Evolutionary conservation across 2,113 vertebrate species (phyloP).

Genomic region (Catharus minimus): DNA sequence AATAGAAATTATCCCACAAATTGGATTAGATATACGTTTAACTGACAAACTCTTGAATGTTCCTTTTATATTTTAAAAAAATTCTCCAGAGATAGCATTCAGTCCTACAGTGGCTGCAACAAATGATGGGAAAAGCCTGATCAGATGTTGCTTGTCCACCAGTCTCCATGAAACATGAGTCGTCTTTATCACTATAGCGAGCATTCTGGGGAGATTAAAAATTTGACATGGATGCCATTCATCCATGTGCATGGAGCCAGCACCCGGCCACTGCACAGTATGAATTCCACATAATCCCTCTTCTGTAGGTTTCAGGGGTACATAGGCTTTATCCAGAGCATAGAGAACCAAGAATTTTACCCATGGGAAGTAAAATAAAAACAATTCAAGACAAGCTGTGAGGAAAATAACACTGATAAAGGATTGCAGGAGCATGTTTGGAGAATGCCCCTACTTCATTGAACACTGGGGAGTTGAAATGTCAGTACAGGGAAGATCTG

Average conservation of each 20-base stretch:
- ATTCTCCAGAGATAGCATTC: background rate
- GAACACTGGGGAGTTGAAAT: background rate
- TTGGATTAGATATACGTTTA: slow-evolving; percentile 29
- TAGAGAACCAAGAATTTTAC: slow-evolving; percentile 25
- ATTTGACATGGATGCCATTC: slow-evolving; percentile 59
- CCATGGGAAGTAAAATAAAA: slow-evolving; percentile 53
- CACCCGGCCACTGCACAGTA: background rate
- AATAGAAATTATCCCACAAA: slow-evolving; percentile 28
- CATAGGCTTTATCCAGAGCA: background rate
- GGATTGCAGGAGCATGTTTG: background rate
- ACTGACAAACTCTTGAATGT: background rate
- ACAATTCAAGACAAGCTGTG: slow-evolving; percentile 28
- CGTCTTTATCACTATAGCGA: slow-evolving; percentile 13
- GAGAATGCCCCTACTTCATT: background rate
- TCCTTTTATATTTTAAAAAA: background rate
- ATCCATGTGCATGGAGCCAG: background rate
- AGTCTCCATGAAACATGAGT: slow-evolving; percentile 19
- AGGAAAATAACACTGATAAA: slow-evolving; percentile 20
- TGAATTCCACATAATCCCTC: slow-evolving; percentile 35
- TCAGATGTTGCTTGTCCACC: slow-evolving; percentile 18
- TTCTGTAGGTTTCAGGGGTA: slow-evolving; percentile 22
- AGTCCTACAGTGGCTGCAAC: background rate
- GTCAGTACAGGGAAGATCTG: background rate
- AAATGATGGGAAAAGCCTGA: slow-evolving; percentile 51
- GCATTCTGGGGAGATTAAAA: slow-evolving; percentile 8